Evolutionary conservation across 2,797 vertebrate genomes (phyloP), one percentile per base, ranked within the genome.

Genomic region (Molossus alvarezi): DNA sequence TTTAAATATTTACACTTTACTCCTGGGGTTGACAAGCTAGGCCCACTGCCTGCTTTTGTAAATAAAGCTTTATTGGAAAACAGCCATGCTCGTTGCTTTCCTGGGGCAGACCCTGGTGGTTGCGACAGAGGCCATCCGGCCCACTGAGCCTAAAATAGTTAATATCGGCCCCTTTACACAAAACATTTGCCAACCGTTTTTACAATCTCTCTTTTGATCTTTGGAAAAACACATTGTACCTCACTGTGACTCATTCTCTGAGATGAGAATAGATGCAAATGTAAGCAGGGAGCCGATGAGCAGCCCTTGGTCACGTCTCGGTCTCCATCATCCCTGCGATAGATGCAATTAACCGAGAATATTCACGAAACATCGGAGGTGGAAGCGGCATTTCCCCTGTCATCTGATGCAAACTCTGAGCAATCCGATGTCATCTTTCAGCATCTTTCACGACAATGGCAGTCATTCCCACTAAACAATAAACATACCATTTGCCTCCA

Each of bases 331-430:
- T 1, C 2, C 57, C 53, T 33, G 57, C 2, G 21, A 14, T 9
- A 60, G 89, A 25, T 72, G 48, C 65, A 1, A 25, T 23, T 37
- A 48, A 69, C 73, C 84, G 75, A 95, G 91, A 29, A 93, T 88
- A 41, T 82, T 85, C 96, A 62, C 1, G 65, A 87, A 6, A 25
- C 69, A 58, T 75, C 67, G 37, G 94, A 97, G 79, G 71, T 2
- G 6, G 51, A 90, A 71, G 76, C 94, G 58, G 60, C 94, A 37
- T 92, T 95, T 41, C 96, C 96, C 73, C 33, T 23, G 95, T 55
- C 79, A 71, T 86, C 96, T 96, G 86, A 97, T 75, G 79, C 86
- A 11, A 62, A 90, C 97, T 83, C 96, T 94, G 77, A 96, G 79
- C 79, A 8, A 75, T 94, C 90, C 51, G n/a, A 41, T 37, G 82